Percentiles rank a stretch among this genome's conserved stretches.
Evolutionary conservation across 2,797 vertebrate genomes (phyloP).

Genomic region (Gobio occitaniae): DNA sequence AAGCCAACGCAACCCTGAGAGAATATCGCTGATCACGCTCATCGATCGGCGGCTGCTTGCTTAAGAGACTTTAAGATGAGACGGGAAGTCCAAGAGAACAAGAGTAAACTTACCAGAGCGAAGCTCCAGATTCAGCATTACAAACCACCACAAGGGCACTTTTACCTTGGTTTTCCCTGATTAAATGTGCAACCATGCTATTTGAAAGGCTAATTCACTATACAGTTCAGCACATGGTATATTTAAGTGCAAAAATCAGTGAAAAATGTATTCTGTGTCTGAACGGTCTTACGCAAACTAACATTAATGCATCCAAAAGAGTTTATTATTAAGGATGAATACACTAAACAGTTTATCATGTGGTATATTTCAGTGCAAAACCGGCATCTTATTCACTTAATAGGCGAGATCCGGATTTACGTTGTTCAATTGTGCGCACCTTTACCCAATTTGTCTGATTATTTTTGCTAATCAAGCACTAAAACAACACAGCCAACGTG

Average conservation of each 20-base stretch:
- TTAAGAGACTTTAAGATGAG: conserved; percentile 47
- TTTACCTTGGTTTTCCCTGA: not conserved
- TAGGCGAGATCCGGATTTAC: not conserved
- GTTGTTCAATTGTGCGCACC: not conserved
- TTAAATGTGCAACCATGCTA: not conserved
- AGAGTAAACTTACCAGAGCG: conserved; percentile 22
- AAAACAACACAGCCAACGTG: not conserved
- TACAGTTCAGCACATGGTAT: not conserved
- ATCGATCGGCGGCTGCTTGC: conserved; percentile 56
- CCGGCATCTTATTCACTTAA: not conserved
- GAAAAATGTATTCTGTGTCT: not conserved
- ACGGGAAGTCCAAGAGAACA: not conserved
- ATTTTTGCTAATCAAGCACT: not conserved
- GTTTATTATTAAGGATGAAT: not conserved
- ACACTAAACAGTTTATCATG: not conserved
- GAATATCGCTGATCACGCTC: conserved; percentile 63
- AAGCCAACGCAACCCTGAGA: conserved; percentile 53
- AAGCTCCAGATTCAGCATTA: conserved; percentile 21
- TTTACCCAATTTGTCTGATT: not conserved
- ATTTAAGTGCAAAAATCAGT: not conserved
- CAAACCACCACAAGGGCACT: not conserved
- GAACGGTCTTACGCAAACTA: not conserved
- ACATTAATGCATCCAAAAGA: not conserved
- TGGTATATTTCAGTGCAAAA: not conserved
- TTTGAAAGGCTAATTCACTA: not conserved